Evolutionary conservation across 53 echinoderm and acorn worm genomes (phyloP).

Genomic region (Antedon mediterranea): DNA sequence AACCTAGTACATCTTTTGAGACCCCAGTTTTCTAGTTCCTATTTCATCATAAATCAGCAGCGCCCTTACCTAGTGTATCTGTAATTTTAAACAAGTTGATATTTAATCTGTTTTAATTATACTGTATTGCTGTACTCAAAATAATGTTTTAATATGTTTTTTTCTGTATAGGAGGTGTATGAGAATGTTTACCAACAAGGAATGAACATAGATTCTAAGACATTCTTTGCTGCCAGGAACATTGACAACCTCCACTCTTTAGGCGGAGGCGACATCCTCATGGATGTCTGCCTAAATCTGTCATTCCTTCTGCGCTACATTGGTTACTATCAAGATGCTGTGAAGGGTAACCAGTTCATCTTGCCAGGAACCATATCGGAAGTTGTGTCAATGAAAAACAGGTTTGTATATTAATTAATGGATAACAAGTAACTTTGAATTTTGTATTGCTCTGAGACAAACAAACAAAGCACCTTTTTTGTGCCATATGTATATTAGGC

Average conservation of each 20-base stretch:
- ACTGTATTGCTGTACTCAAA: too few relatives aligned
- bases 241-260: constrained; percentile 79
- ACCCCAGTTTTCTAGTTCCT: too few relatives aligned
- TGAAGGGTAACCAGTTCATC: constrained; percentile 60
- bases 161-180: neutral
- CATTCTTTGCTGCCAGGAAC: constrained; percentile 77
- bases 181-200: neutral
- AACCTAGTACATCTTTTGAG: too few relatives aligned
- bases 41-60: too few relatives aligned
- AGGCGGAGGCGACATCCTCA: constrained; percentile 68
- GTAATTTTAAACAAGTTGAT: too few relatives aligned
- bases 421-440: too few relatives aligned
- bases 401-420: constrained; percentile 42
- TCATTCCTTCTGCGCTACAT: constrained; percentile 88
- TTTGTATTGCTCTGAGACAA: too few relatives aligned
- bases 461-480: too few relatives aligned
- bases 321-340: constrained; percentile 76
- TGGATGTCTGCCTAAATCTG: constrained; percentile 88
- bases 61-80: too few relatives aligned
- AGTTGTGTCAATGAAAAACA: constrained; percentile 62
- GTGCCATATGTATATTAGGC: too few relatives aligned
- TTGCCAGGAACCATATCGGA: constrained; percentile 56
- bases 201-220: constrained; percentile 12
- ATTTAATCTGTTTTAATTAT: too few relatives aligned
- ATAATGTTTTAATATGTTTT: neutral